These are phyloP conservation scores for Microctonus aethiopoides DNA, from an alignment of 2,888 invertebrate genomes.

Conservation along the genomic window DNA sequence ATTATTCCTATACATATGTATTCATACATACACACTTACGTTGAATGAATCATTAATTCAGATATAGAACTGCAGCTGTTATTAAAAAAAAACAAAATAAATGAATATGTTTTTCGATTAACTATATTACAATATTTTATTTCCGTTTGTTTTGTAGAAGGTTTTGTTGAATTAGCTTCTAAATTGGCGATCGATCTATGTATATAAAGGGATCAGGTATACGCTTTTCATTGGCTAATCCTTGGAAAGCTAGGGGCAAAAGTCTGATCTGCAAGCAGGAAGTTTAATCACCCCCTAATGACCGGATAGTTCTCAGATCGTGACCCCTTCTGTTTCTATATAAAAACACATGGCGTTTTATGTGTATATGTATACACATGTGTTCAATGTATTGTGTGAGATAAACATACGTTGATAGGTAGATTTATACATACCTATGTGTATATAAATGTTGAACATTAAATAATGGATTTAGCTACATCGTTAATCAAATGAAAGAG, in stretches of 20 bases:
- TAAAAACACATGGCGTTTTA: conserved; percentile 30
- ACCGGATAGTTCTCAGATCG: conserved; percentile 31
- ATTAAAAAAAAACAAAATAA: background rate
- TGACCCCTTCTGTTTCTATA: conserved; percentile 17
- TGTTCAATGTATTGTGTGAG: conserved; percentile 1
- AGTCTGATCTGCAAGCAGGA: conserved; percentile 26
- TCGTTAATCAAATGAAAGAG: too few species aligned
- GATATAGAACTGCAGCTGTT: conserved; percentile 8
- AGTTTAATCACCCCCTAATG: conserved; percentile 41
- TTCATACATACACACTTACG: background rate
- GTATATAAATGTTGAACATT: too few species aligned
- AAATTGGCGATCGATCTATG: background rate
- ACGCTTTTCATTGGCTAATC: background rate
- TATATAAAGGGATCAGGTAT: background rate
- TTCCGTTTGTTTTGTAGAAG: background rate
- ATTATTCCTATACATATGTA: too few species aligned
- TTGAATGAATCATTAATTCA: background rate
- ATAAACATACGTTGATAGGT: background rate
- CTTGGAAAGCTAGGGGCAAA: background rate
- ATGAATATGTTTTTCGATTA: background rate
- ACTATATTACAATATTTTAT: too few species aligned
- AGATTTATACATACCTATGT: too few species aligned
- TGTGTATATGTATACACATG: conserved; percentile 12
- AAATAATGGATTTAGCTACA: too few species aligned
- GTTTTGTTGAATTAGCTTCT: background rate